A percentile compares a stretch with the other conserved stretches of the same genome.
Conservation (phyloP, 2,888 invertebrate species). For the Eustalomyia histrio region DNA sequence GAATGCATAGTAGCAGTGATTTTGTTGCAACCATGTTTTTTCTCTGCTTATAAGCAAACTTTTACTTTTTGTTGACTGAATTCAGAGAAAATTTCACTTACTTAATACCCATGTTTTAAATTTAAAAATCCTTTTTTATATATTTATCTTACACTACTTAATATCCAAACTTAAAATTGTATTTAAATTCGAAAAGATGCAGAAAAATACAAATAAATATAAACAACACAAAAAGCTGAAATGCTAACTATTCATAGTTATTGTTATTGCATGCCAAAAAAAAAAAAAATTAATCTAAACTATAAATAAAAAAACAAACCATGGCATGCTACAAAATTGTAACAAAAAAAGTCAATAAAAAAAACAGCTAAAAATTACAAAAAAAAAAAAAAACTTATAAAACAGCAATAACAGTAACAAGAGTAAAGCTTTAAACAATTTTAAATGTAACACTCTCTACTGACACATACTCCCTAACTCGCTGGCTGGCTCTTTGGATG, state of each 20-base stretch:
- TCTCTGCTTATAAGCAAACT: too few relatives aligned
- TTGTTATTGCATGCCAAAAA: conserved; percentile 4
- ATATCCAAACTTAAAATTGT: conserved; percentile 4
- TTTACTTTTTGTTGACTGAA: too few relatives aligned
- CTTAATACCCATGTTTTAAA: too few relatives aligned
- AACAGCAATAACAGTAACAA: too few relatives aligned
- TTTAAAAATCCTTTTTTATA: neutral
- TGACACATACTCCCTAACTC: neutral
- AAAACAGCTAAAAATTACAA: neutral
- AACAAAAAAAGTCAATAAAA: neutral
- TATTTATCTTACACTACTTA: neutral
- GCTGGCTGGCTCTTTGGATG: neutral
- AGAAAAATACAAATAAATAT: conserved; percentile 6
- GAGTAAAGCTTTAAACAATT: neutral
- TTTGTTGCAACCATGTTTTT: too few relatives aligned
- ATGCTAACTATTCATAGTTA: neutral
- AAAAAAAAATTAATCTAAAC: conserved; percentile 4
- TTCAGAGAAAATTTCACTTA: too few relatives aligned
- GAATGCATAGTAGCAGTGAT: too few relatives aligned
- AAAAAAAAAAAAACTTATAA: neutral
- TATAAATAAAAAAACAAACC: conserved; percentile 14
- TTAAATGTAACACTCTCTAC: conserved; percentile 13
- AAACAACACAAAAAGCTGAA: neutral
- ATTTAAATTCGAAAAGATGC: conserved; percentile 31
- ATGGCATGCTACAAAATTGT: neutral